Evolutionary conservation across 2,797 vertebrate species (phyloP).

Genomic region (Pteronotus mesoamericanus): DNA sequence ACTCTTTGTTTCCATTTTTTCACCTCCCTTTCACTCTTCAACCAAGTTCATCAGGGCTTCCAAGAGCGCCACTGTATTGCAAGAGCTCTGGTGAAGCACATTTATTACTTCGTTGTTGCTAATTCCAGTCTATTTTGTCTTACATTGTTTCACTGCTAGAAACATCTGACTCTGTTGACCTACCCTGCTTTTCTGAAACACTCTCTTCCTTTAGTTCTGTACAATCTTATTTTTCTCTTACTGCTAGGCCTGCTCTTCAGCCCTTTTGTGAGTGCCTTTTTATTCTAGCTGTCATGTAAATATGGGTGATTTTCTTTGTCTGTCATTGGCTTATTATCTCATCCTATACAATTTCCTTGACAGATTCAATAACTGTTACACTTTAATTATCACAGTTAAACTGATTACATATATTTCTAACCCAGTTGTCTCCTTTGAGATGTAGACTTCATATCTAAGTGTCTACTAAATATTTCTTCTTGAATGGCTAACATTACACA

Average conservation of each 20-base stretch:
- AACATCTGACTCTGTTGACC: neutral
- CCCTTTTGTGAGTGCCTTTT: neutral
- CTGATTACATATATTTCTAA: neutral
- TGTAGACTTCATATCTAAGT: neutral
- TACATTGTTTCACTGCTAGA: neutral
- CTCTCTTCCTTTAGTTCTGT: neutral
- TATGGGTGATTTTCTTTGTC: neutral
- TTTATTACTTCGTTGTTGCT: neutral
- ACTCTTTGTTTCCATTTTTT: neutral
- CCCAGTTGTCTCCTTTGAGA: neutral
- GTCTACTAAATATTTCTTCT: neutral
- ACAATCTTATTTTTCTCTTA: neutral
- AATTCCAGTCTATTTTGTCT: neutral
- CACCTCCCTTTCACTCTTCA: neutral
- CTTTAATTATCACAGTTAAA: neutral
- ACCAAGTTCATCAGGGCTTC: neutral
- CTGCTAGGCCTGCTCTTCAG: neutral
- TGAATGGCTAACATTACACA: neutral
- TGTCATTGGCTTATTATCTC: neutral
- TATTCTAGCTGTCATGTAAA: neutral
- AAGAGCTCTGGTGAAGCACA: neutral
- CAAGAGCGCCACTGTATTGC: neutral
- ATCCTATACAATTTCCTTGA: neutral
- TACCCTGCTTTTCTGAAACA: neutral
- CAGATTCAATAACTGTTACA: neutral